A percentile compares a stretch with the other conserved stretches of the same genome.
Evolutionary conservation across 1,140 invertebrate species (phyloP).

Genomic region (Meteorus sp.): DNA sequence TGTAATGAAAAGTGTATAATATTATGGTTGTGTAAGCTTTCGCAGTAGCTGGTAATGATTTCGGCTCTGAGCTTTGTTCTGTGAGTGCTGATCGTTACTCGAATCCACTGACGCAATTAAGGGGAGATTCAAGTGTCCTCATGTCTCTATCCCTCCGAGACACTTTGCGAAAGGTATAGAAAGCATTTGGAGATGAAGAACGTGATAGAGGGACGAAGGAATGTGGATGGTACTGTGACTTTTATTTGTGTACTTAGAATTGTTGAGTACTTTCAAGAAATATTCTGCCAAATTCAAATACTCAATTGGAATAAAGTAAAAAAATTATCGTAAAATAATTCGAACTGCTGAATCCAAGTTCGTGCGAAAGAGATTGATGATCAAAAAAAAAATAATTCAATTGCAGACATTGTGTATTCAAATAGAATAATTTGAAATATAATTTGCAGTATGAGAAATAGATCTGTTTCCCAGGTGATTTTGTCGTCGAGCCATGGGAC

Average conservation of each 20-base stretch:
- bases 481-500: not conserved
- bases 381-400: no score
- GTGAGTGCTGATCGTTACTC: constrained; percentile 31
- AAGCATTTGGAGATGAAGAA: no score
- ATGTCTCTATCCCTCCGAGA: constrained; percentile 17
- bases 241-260: no score
- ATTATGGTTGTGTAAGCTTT: not conserved
- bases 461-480: constrained; percentile 18
- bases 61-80: constrained; percentile 24
- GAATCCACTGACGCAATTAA: constrained; percentile 26
- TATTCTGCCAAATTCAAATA: no score
- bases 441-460: constrained; percentile 9
- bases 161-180: no score
- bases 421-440: constrained; percentile 26
- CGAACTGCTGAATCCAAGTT: no score
- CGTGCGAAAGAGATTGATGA: no score
- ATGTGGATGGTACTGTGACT: no score
- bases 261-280: no score
- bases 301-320: no score
- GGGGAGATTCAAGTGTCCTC: constrained; percentile 20
- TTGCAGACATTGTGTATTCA: not conserved
- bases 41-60: constrained; percentile 10
- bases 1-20: not conserved
- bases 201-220: no score
- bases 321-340: no score